A percentile compares a stretch with the other conserved stretches of the same genome.
Conservation (phyloP, 2,888 invertebrate genomes). For the Pyrrhosoma nymphula region DNA sequence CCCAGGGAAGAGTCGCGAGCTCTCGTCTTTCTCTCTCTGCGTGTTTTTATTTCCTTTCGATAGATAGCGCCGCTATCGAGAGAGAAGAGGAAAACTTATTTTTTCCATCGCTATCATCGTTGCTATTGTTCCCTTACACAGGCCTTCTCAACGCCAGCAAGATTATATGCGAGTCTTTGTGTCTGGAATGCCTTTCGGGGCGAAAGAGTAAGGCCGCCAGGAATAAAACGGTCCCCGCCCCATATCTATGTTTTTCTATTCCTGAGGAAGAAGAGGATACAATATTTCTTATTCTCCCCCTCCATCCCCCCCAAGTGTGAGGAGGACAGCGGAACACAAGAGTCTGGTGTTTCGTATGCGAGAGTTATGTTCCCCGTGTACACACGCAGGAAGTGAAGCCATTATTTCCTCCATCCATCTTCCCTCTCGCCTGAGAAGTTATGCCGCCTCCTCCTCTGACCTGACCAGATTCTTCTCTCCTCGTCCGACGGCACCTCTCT, state of each 20-base stretch:
- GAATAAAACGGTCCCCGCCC: not conserved
- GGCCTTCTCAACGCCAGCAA: not conserved
- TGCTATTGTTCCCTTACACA: not conserved
- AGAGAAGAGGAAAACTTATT: not conserved
- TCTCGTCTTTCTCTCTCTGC: not conserved
- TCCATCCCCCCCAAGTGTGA: not conserved
- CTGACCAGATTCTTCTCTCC: not conserved
- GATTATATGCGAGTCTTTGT: not conserved
- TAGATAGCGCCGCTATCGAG: not conserved
- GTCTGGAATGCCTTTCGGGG: not conserved
- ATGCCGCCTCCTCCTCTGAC: not conserved
- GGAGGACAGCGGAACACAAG: not conserved
- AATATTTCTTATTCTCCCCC: not conserved
- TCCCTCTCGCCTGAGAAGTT: not conserved
- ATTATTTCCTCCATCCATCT: constrained; percentile 2
- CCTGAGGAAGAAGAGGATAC: not conserved
- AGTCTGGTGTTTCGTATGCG: not conserved
- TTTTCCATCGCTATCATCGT: not conserved
- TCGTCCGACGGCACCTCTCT: too few species aligned
- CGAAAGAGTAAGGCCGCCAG: not conserved
- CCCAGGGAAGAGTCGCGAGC: not conserved
- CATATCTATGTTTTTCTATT: not conserved
- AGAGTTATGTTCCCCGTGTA: not conserved
- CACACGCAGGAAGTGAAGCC: not conserved
- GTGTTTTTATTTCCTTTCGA: not conserved